Evolutionary conservation across 2,797 vertebrate genomes (phyloP).

Genomic region (Sebastes taczanowskii): DNA sequence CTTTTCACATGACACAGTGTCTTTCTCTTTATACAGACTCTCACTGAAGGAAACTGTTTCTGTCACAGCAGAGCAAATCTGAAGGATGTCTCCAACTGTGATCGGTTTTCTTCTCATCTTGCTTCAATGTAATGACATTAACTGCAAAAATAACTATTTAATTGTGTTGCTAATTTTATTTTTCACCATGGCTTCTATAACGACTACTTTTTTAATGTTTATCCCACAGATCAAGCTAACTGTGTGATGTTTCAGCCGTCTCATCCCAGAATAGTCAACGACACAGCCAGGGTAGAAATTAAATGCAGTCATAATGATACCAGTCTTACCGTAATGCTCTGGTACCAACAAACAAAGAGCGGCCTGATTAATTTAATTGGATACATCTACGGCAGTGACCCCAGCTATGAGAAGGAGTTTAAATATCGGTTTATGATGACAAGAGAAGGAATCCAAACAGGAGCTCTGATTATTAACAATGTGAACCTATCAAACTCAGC

Average conservation of each 20-base stretch:
- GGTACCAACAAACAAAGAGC: no score
- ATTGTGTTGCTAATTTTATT: not conserved
- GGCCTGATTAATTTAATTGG: no score
- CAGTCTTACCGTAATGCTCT: no score
- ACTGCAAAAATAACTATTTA: not conserved
- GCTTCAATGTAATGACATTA: constrained; percentile 31
- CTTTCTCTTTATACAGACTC: not conserved
- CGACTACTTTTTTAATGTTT: not conserved
- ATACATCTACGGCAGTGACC: no score
- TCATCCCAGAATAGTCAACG: no score
- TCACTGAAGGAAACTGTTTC: not conserved
- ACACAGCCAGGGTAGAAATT: no score
- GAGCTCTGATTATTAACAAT: constrained; percentile 18
- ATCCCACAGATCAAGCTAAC: constrained; percentile 19
- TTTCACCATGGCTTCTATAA: not conserved
- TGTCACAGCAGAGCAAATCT: not conserved
- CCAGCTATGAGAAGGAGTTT: not conserved
- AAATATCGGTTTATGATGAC: constrained; percentile 30
- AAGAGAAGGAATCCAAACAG: not conserved
- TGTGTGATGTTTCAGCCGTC: constrained; percentile 39
- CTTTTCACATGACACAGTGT: not conserved
- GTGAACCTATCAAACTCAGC: constrained; percentile 34
- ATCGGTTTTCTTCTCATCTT: constrained; percentile 28
- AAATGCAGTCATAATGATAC: no score
- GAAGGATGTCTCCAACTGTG: constrained; percentile 5